phyloP scores from a whole-genome alignment of 92 coral and sea anemone species.

The Heliopora coerulea region DNA sequence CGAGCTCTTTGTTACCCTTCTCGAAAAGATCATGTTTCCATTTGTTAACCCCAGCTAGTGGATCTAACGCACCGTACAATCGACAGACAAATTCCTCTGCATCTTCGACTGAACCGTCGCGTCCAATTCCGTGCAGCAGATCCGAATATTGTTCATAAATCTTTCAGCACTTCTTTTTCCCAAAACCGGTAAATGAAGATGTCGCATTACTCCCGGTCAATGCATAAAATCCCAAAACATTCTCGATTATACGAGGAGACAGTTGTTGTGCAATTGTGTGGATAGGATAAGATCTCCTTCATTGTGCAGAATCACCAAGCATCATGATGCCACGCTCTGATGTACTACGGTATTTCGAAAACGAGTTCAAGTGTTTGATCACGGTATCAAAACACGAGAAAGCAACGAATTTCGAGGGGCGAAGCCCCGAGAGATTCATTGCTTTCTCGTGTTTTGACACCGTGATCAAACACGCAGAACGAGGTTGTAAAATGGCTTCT shows the following conservation, averaged over 20 bases:
- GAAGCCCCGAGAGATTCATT: no score
- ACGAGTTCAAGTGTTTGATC: no score
- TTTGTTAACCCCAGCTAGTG: slow-evolving; percentile 23
- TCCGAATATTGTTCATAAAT: not conserved
- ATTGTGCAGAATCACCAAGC: slow-evolving; percentile 21
- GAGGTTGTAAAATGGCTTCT: no score
- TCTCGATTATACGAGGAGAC: slow-evolving; percentile 9
- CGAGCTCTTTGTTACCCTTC: slow-evolving; percentile 28
- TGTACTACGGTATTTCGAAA: no score
- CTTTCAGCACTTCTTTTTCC: not conserved
- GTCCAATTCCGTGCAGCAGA: not conserved
- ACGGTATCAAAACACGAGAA: no score
- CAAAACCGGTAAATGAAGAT: slow-evolving; percentile 9
- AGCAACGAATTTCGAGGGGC: no score
- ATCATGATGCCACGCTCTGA: no score
- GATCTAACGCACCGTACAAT: slow-evolving; percentile 21
- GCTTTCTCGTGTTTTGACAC: no score
- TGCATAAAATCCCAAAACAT: slow-evolving; percentile 28
- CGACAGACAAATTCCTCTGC: slow-evolving; percentile 28
- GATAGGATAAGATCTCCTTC: slow-evolving; percentile 23
- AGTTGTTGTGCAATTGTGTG: slow-evolving; percentile 17
- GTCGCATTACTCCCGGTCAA: slow-evolving; percentile 32
- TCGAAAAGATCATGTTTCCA: slow-evolving; percentile 23
- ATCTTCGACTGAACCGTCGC: slow-evolving; percentile 37
- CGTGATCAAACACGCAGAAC: no score